These are phyloP conservation scores for Leptopilina drosophilae DNA, from an alignment of 2,888 invertebrate species.

Conservation along the genomic window DNA sequence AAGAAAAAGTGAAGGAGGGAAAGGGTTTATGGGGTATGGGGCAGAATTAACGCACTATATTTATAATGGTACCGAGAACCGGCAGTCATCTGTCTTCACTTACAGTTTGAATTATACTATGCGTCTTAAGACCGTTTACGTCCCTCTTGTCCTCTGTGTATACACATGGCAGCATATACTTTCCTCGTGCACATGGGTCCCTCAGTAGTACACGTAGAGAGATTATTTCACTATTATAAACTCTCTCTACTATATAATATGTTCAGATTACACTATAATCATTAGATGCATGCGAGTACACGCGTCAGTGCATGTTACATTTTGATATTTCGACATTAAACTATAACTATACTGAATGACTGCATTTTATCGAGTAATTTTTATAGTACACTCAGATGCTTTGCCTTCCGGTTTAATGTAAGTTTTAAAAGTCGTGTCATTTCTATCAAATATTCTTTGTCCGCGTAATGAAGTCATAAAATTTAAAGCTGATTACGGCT, in stretches of 20 bases:
- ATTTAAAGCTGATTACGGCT: too few species aligned
- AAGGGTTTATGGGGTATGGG: too few species aligned
- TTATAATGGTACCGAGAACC: slow-evolving; percentile 37
- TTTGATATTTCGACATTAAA: background rate
- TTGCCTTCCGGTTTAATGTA: too few species aligned
- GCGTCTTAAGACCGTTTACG: slow-evolving; percentile 27
- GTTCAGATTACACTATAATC: slow-evolving; percentile 1
- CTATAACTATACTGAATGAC: too few species aligned
- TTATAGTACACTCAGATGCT: too few species aligned
- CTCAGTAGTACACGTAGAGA: slow-evolving; percentile 28
- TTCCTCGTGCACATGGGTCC: slow-evolving; percentile 21
- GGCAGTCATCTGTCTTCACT: slow-evolving; percentile 46
- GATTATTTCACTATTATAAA: slow-evolving; percentile 28
- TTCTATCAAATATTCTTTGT: too few species aligned
- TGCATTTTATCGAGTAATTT: too few species aligned
- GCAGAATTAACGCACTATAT: slow-evolving; percentile 35
- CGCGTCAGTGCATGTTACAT: background rate
- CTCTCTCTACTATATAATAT: background rate
- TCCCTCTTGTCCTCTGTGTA: background rate
- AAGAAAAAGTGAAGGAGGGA: slow-evolving; percentile 26
- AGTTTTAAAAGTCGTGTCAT: too few species aligned
- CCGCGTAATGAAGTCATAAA: too few species aligned
- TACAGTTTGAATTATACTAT: slow-evolving; percentile 40
- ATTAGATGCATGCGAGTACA: background rate
- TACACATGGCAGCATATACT: slow-evolving; percentile 36